Evolutionary conservation across 23 tunicate species (phyloP).

Genomic region (Styela plicata): DNA sequence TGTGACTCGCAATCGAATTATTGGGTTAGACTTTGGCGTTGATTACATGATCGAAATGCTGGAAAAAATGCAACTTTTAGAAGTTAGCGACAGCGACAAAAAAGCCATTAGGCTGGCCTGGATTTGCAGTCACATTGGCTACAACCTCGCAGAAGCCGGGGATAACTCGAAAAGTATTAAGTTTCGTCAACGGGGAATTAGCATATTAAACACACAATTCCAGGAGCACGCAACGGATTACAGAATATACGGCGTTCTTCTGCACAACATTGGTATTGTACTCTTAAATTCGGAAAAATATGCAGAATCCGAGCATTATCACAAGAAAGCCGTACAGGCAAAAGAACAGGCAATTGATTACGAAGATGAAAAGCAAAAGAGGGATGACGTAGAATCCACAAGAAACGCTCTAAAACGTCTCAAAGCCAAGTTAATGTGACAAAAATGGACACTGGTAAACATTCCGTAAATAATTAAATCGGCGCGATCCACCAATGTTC

Average conservation of each 20-base stretch:
- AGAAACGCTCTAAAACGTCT: background rate
- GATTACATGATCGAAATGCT: constrained; percentile 8
- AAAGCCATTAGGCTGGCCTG: background rate
- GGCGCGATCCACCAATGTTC: too few relatives aligned
- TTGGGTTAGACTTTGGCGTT: background rate
- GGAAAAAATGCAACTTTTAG: background rate
- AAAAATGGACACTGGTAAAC: too few relatives aligned
- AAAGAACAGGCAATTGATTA: constrained; percentile 2
- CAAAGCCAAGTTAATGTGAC: background rate
- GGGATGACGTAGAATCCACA: background rate
- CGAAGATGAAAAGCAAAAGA: background rate
- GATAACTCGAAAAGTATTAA: background rate
- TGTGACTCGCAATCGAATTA: background rate
- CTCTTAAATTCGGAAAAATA: background rate
- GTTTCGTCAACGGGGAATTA: background rate
- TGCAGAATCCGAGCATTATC: background rate
- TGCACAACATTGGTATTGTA: constrained; percentile 1
- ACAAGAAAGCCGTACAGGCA: background rate
- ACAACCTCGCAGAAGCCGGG: background rate
- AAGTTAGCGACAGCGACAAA: background rate
- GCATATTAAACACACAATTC: background rate
- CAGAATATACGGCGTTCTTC: background rate
- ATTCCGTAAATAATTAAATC: too few relatives aligned
- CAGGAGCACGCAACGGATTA: background rate
- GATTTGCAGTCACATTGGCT: constrained; percentile 8